Evolutionary conservation across 2,797 vertebrate genomes (phyloP), one percentile per base, ranked within the genome.

Genomic region (Thaleichthys pacificus): DNA sequence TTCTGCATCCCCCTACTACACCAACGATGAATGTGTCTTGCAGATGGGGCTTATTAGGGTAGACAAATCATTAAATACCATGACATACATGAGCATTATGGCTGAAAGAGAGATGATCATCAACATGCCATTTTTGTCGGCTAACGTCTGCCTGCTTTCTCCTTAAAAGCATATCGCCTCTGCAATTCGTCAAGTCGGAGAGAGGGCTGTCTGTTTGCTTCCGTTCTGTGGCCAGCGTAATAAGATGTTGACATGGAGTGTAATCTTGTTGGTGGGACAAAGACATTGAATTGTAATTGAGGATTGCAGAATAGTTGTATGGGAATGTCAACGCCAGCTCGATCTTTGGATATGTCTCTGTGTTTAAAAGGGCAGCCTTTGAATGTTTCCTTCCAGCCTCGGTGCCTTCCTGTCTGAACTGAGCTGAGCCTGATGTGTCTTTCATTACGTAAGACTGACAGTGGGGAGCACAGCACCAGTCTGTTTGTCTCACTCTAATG

Each of bases 401-500:
- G 8, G n/a, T 9, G 38, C 47, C 74, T 61, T 17, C 49, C 38
- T 26, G 71, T 82, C 38, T 42, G 38, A 42, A 42, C 38, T 42
- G 38, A 42, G 38, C 38, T 11, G 38, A 2, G 38, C 80, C 86
- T 87, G 87, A 89, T 88, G 87, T 87, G 85, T 85, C 86, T 90
- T 92, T 91, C 88, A 91, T 91, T 91, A 89, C 83, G 78, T 15
- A 68, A 78, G 77, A 79, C 85, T 90, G 89, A 91, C 89, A 90
- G 87, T 84, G 14, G 80, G 28, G 85, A 85, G 88, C 71, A 84
- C 70, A 78, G 82, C 54, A 78, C 84, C 87, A 80, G 79, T 89
- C 84, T 88, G 88, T 86, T 91, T 87, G 91, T 89, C 88, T 89
- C 86, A 83, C 80, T 88, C 89, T 91, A 92, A 92, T 89, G 85